phyloP scores from a whole-genome alignment of 1,140 invertebrate genomes.

The Brachionus asplanchnoidis region DNA sequence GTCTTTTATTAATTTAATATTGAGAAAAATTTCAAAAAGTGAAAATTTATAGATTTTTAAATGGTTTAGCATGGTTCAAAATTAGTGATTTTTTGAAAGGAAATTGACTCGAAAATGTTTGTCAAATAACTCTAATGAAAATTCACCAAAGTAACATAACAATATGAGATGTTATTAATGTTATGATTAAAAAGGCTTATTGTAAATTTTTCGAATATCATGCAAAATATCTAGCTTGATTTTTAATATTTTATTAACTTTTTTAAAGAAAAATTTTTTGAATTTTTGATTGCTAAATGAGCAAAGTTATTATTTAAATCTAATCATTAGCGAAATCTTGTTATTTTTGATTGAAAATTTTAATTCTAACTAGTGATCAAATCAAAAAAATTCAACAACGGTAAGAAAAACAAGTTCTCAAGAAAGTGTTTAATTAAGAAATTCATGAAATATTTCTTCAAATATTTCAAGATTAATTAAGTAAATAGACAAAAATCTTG shows the following conservation, averaged over 20 bases:
- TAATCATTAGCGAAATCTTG: neutral
- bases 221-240: neutral
- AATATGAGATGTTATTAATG: neutral
- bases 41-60: neutral
- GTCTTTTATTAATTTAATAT: too few species aligned
- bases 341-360: neutral
- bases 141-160: neutral
- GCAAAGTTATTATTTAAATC: neutral
- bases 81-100: neutral
- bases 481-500: constrained; percentile 27
- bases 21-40: too few species aligned
- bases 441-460: neutral
- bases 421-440: neutral
- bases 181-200: neutral
- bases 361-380: neutral
- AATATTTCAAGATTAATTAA: constrained; percentile 7
- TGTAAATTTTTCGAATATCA: too few species aligned
- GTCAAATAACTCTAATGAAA: neutral
- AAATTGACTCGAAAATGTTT: neutral
- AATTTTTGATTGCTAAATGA: neutral
- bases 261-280: neutral
- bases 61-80: neutral
- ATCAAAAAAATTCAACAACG: neutral
- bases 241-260: neutral
- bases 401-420: neutral